Conservation (phyloP, 2,113 vertebrate species). For the Muscicapa adusta region DNA sequence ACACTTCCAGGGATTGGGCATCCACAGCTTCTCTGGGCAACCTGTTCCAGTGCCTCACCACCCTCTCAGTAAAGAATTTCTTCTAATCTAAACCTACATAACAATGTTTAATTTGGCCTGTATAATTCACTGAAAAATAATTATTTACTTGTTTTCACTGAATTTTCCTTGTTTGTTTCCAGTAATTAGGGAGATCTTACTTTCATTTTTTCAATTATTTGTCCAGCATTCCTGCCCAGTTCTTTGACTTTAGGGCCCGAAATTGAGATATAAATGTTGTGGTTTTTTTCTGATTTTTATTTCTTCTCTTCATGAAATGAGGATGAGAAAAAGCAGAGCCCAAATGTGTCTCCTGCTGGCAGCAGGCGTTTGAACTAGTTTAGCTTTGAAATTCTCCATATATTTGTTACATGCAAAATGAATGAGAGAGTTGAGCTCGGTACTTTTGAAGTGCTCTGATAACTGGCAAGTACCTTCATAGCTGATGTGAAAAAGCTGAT, state of each 20-base stretch:
- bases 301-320: background rate
- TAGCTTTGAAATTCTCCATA: constrained; percentile 4
- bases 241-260: background rate
- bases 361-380: background rate
- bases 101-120: background rate
- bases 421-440: background rate
- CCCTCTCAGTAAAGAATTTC: background rate
- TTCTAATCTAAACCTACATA: background rate
- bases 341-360: background rate
- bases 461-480: background rate
- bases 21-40: background rate
- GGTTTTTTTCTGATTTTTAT: background rate
- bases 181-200: background rate
- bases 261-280: background rate
- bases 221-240: background rate
- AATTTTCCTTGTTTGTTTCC: background rate
- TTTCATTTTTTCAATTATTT: background rate
- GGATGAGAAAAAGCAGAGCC: background rate
- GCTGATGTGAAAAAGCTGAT: background rate
- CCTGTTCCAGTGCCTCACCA: background rate
- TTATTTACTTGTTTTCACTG: background rate
- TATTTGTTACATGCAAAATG: background rate
- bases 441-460: constrained; percentile 27
- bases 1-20: background rate
- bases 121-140: background rate